phyloP scores from a whole-genome alignment of 2,113 vertebrate species.

The Gasterosteus nipponicus region DNA sequence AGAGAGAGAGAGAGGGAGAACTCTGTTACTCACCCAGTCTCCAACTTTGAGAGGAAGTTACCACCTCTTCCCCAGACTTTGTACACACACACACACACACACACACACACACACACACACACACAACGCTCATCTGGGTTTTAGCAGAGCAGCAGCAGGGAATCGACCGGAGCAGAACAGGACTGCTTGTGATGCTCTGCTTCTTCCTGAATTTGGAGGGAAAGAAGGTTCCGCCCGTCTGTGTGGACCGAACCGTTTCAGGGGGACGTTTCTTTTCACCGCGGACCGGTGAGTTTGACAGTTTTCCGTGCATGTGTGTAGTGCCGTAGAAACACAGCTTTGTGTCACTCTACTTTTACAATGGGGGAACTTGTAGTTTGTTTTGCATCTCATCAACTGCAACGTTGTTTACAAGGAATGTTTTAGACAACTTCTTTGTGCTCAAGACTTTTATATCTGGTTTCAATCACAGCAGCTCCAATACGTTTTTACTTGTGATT shows the following conservation, averaged over 20 bases:
- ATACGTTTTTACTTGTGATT: slow-evolving; percentile 14
- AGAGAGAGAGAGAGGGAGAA: slow-evolving; percentile 56
- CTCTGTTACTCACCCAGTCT: slow-evolving; percentile 71
- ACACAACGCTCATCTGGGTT: slow-evolving; percentile 53
- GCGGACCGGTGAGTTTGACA: slow-evolving; percentile 71
- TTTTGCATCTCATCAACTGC: slow-evolving; percentile 11
- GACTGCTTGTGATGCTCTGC: slow-evolving; percentile 45
- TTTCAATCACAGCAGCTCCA: slow-evolving; percentile 23
- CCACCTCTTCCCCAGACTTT: slow-evolving; percentile 76
- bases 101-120: slow-evolving; percentile 36
- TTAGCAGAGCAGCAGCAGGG: slow-evolving; percentile 65
- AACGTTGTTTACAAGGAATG: slow-evolving; percentile 26
- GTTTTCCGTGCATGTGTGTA: slow-evolving; percentile 28
- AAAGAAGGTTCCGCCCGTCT: slow-evolving; percentile 45
- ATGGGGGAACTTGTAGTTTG: rapidly evolving
- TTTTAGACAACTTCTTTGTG: slow-evolving; percentile 31
- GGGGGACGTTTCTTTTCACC: slow-evolving; percentile 38
- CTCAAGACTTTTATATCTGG: slow-evolving; percentile 24
- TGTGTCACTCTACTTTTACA: slow-evolving; percentile 1
- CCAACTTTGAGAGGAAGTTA: slow-evolving; percentile 78
- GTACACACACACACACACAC: slow-evolving; percentile 31
- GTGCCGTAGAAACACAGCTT: slow-evolving; percentile 17
- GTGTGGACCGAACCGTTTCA: slow-evolving; percentile 42
- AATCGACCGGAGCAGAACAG: slow-evolving; percentile 34
- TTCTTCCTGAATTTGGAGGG: slow-evolving; percentile 44